These are phyloP conservation scores for Drosophila infuscata DNA, from an alignment of 2,888 invertebrate genomes.

Conservation along the genomic window DNA sequence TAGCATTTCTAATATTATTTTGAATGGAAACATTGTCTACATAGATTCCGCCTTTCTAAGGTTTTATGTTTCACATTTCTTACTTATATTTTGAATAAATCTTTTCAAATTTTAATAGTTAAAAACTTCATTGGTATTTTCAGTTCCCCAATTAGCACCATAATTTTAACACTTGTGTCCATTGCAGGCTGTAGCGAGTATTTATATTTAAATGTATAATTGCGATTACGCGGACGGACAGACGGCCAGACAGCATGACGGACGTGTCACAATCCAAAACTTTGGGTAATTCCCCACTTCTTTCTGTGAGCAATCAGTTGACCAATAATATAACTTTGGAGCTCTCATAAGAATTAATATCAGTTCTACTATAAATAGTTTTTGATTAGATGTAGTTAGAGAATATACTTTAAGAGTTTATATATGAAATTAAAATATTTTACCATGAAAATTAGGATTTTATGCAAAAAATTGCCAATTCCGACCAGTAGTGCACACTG, in stretches of 20 bases:
- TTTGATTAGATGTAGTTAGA: not conserved
- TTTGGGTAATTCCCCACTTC: not conserved
- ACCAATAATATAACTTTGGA: not conserved
- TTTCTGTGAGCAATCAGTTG: not conserved
- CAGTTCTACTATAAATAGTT: not conserved
- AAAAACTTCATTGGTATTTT: not conserved
- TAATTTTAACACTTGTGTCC: not conserved
- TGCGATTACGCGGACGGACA: not conserved
- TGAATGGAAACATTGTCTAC: not conserved
- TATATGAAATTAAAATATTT: constrained; percentile 46
- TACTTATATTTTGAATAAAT: not conserved
- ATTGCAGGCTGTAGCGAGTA: not conserved
- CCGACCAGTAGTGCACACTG: not conserved
- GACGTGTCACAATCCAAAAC: not conserved
- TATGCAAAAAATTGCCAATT: constrained; percentile 16
- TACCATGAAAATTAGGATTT: constrained; percentile 7
- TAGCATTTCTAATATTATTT: not conserved
- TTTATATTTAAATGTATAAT: no score
- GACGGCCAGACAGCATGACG: not conserved
- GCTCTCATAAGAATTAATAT: not conserved
- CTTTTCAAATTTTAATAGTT: not conserved
- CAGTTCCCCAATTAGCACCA: no score
- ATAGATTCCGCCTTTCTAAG: not conserved
- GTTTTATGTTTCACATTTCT: no score
- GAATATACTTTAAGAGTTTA: constrained; percentile 2